Percentiles rank a stretch among this genome's conserved stretches.
These are phyloP conservation scores for Babyrousa celebensis DNA, from an alignment of 2,797 vertebrate species.

Conservation along the genomic window DNA sequence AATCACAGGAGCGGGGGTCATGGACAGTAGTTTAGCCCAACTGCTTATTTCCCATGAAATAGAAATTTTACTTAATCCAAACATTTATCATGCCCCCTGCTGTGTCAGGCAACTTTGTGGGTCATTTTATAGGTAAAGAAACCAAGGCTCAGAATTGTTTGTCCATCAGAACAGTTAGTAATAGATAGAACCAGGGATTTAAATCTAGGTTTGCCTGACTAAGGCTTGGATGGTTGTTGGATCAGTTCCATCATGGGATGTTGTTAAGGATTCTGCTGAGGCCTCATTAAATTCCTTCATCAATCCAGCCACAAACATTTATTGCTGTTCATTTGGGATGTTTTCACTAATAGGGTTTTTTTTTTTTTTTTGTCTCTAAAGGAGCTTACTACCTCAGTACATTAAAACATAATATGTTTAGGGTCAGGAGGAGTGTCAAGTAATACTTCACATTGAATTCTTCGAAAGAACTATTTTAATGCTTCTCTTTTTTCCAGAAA, in stretches of 20 bases:
- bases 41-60: background rate
- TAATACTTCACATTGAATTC: background rate
- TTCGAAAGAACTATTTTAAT: conserved; percentile 21
- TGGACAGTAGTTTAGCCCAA: background rate
- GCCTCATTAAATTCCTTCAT: background rate
- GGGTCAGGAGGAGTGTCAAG: background rate
- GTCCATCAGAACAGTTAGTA: background rate
- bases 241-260: background rate
- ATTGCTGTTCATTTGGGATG: background rate
- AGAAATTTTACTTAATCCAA: conserved; percentile 5
- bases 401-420: conserved; percentile 20
- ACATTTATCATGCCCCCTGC: background rate
- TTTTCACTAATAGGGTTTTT: background rate
- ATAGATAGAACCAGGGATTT: background rate
- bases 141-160: background rate
- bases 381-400: background rate
- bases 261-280: conserved; percentile 1
- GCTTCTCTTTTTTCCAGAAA: background rate
- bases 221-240: background rate
- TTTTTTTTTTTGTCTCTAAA: background rate
- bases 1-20: background rate
- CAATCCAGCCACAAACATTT: background rate
- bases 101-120: background rate
- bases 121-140: background rate
- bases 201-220: conserved; percentile 20